A percentile compares a stretch with the other conserved stretches of the same genome.
These are phyloP conservation scores for Netelia inedita DNA, from an alignment of 2,888 invertebrate species.

Conservation along the genomic window DNA sequence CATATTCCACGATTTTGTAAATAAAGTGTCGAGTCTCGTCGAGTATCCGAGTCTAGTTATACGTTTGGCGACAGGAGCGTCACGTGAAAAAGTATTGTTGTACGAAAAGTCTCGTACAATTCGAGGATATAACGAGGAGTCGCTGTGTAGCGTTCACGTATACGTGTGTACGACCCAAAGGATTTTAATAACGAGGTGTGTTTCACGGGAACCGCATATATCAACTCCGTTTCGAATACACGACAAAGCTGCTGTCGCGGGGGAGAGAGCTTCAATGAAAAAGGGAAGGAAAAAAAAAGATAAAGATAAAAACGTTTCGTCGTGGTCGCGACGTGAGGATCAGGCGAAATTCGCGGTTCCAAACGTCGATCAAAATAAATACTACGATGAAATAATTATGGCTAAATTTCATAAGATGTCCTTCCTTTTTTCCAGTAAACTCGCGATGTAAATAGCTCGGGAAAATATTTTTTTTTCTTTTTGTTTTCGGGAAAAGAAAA, in stretches of 20 bases:
- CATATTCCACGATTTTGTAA: neutral
- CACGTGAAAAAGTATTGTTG: constrained; percentile 57
- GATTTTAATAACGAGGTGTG: constrained; percentile 71
- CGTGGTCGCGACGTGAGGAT: neutral
- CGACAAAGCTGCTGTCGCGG: neutral
- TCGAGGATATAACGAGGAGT: constrained; percentile 65
- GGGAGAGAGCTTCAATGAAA: constrained; percentile 20
- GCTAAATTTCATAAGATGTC: neutral
- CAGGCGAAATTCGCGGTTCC: neutral
- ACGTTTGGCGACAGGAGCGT: neutral
- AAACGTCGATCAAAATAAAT: neutral
- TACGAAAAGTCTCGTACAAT: constrained; percentile 68
- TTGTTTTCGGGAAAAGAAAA: no score
- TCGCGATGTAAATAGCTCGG: no score
- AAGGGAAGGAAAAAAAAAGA: constrained; percentile 34
- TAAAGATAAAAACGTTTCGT: constrained; percentile 43
- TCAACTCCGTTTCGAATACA: constrained; percentile 13
- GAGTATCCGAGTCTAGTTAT: constrained; percentile 7
- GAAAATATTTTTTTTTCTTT: no score
- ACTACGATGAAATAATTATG: neutral
- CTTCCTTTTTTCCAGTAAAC: no score
- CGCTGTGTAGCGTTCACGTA: neutral
- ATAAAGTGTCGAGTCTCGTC: constrained; percentile 1
- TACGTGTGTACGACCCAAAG: constrained; percentile 38
- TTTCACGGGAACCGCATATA: constrained; percentile 23